Conservation (phyloP, 2,888 invertebrate genomes). For the Nephrocerus scutellatus region DNA sequence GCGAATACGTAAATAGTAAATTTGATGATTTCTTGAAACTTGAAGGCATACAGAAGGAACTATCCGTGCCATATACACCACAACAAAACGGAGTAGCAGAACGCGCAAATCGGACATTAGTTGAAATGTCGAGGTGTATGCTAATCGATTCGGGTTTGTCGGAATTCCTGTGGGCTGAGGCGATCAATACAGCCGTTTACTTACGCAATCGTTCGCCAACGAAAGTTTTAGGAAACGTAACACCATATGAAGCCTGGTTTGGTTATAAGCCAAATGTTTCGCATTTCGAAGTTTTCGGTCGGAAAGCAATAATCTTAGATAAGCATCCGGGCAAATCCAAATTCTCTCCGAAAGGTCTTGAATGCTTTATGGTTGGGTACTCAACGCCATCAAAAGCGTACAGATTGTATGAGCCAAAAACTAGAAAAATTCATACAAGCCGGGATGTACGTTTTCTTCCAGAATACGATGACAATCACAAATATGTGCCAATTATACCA, state of each 20-base stretch:
- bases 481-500: neutral
- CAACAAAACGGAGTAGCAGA: conserved; percentile 23
- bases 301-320: conserved; percentile 11
- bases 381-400: too few species aligned
- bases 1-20: conserved; percentile 10
- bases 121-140: conserved; percentile 30
- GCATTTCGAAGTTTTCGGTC: conserved; percentile 14
- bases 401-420: too few species aligned
- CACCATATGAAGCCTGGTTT: conserved; percentile 22
- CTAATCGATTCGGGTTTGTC: conserved; percentile 21
- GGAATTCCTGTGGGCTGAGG: conserved; percentile 24
- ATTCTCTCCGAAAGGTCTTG: too few species aligned
- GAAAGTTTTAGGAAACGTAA: conserved; percentile 11
- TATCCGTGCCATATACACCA: conserved; percentile 15
- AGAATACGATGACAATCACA: too few species aligned
- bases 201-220: conserved; percentile 17
- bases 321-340: conserved; percentile 13
- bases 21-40: conserved; percentile 11
- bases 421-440: too few species aligned
- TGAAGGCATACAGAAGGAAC: conserved; percentile 10
- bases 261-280: conserved; percentile 12
- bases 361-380: too few species aligned
- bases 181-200: conserved; percentile 16
- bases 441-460: too few species aligned
- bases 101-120: conserved; percentile 17